Conservation (phyloP, 1,140 invertebrate genomes). For the Trichonephila clavata region DNA sequence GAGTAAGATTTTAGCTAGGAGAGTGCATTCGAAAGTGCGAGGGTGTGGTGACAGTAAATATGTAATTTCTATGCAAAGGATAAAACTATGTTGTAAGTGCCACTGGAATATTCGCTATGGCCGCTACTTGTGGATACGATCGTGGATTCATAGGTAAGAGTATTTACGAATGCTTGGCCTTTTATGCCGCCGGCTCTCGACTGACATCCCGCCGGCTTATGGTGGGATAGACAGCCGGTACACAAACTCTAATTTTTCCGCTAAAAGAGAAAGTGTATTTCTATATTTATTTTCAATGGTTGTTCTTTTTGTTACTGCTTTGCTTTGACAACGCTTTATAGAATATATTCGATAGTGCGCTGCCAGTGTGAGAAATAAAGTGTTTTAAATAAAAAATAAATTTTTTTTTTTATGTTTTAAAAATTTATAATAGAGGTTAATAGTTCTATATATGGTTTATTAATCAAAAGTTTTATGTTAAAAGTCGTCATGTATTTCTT, state of each 20-base stretch:
- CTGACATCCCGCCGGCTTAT: conserved; percentile 42
- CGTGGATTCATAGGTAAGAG: conserved; percentile 72
- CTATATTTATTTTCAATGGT: background rate
- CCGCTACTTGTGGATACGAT: conserved; percentile 70
- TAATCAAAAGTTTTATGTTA: too few relatives aligned
- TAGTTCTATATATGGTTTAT: too few relatives aligned
- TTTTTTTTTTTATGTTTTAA: too few relatives aligned
- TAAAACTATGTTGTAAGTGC: conserved; percentile 68
- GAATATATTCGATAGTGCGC: too few relatives aligned
- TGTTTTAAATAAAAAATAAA: too few relatives aligned
- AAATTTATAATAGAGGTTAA: too few relatives aligned
- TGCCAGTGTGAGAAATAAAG: too few relatives aligned
- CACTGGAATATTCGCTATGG: conserved; percentile 60
- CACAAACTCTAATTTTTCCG: background rate
- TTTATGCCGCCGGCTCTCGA: background rate
- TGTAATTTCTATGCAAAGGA: conserved; percentile 65
- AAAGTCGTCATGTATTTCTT: too few relatives aligned
- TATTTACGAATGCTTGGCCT: background rate
- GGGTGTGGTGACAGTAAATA: conserved; percentile 70
- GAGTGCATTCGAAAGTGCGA: conserved; percentile 25
- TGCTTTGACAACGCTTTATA: too few relatives aligned
- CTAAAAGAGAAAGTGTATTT: background rate
- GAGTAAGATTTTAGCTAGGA: conserved; percentile 9
- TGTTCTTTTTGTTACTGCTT: background rate
- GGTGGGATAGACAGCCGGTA: conserved; percentile 17